phyloP scores from a whole-genome alignment of 1,140 invertebrate genomes.

The Drosophila sucinea region DNA sequence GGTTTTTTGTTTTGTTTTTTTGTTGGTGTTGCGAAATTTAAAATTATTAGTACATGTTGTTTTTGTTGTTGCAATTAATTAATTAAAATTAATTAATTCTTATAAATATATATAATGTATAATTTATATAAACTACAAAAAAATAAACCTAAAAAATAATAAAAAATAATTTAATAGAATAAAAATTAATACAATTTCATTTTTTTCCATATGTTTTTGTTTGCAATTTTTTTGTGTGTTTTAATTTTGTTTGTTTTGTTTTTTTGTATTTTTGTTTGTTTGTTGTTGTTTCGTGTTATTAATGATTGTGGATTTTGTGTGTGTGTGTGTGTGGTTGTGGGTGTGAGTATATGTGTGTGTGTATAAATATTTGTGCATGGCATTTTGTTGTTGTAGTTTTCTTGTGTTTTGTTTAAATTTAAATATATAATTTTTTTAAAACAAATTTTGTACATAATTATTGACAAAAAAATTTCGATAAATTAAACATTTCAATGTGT shows the following conservation, averaged over 20 bases:
- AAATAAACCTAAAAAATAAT: conserved; percentile 80
- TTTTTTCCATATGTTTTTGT: conserved; percentile 38
- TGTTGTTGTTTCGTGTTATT: conserved; percentile 36
- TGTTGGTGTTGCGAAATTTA: conserved; percentile 56
- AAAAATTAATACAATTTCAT: conserved; percentile 81
- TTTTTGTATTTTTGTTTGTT: conserved; percentile 28
- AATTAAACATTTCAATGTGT: conserved; percentile 44
- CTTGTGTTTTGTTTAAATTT: conserved; percentile 6
- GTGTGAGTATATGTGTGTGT: conserved; percentile 38
- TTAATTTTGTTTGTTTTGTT: conserved; percentile 28
- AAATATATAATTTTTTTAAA: conserved; percentile 13
- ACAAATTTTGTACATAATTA: conserved; percentile 62
- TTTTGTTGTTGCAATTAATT: conserved; percentile 34
- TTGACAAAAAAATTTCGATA: conserved; percentile 32
- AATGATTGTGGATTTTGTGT: conserved; percentile 10
- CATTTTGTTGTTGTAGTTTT: conserved; percentile 49
- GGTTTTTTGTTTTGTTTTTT: conserved; percentile 35
- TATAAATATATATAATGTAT: conserved; percentile 37
- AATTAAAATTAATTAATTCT: conserved; percentile 31
- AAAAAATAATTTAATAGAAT: conserved; percentile 82
- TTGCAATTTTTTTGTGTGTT: conserved; percentile 38
- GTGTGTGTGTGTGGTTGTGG: conserved; percentile 34
- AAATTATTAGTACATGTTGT: conserved; percentile 70
- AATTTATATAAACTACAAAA: conserved; percentile 57
- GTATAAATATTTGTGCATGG: conserved; percentile 72